Base-by-base conservation (phyloP, 2,888 invertebrate genomes). In the Chelonus formosanus region DNA sequence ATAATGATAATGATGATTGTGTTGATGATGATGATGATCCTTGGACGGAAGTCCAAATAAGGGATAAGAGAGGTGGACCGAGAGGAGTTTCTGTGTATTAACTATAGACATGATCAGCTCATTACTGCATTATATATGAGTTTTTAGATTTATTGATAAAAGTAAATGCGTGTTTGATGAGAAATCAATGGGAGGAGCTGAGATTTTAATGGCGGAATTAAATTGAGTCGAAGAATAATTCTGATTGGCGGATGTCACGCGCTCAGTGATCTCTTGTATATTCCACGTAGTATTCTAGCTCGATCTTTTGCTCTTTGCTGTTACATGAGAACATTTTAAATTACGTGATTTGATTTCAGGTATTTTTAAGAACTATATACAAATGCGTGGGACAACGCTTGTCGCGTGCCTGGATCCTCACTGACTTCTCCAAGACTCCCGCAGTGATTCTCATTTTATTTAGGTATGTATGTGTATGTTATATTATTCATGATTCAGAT, bases 401-500 rank as follows among this genome's bases (percentile, higher is more conserved):
- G 77, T 78, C 78, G 78, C 78, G 78, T 78, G 78, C 77, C 77
- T 74, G 57, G 57, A 60, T 45, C 61, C 57, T 56, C 50, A 34
- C 48, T 48, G n/a, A 36, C 75, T 10, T 20, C 54, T 52, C 36
- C 6, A 52, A 57, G 52, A 57, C 40, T 34, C 50, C 10, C 35
- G 32, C 53, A 58, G 66, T 66, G 61, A 50, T 50, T 73, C 63
- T 77, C 76, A 76, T 77, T 73, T 72, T 69, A 73, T 65, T 69
- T 50, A 35, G 54, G 56, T 58, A 65, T 59, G 7, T 47, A 40
- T 6, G 40, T 40, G 3, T 40, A 5, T 40, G 6, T 40, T 40
- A 58, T 45, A 47, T 58, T 58, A 32, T 45, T 52, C 45, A 47
- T 40, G 36, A 43, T 40, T 40, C 31, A 60, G 48, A n/a, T 40